Evolutionary conservation across 92 coral and sea anemone species (phyloP).

Genomic region (Zoanthus sansibaricus): DNA sequence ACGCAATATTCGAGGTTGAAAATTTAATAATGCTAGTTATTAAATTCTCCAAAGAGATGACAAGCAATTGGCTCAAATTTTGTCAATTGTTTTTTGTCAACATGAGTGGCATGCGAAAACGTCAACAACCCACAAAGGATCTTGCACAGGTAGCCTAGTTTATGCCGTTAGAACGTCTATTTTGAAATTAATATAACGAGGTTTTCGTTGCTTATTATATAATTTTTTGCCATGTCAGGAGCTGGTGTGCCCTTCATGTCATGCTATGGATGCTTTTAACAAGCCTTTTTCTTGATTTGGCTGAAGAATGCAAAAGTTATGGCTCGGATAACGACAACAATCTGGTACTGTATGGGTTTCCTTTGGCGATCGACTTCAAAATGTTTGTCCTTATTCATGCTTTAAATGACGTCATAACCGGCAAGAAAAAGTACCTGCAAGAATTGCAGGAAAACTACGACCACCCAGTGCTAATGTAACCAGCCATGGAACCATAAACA

Average conservation of each 20-base stretch:
- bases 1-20: too few relatives aligned
- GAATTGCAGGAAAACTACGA: slow-evolving; percentile 37
- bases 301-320: slow-evolving; percentile 60
- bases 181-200: too few relatives aligned
- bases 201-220: not conserved
- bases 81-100: too few relatives aligned
- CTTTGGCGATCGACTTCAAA: slow-evolving; percentile 79
- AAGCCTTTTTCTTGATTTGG: slow-evolving; percentile 56
- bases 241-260: slow-evolving; percentile 70
- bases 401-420: slow-evolving; percentile 48
- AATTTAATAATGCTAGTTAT: too few relatives aligned
- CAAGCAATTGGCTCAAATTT: too few relatives aligned
- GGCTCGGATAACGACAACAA: slow-evolving; percentile 48
- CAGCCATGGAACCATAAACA: too few relatives aligned
- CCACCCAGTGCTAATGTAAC: too few relatives aligned
- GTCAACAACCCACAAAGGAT: too few relatives aligned
- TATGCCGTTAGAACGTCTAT: too few relatives aligned
- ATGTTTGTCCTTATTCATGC: slow-evolving; percentile 72
- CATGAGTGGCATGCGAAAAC: too few relatives aligned
- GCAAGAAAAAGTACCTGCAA: slow-evolving; percentile 48
- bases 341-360: slow-evolving; percentile 61
- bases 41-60: too few relatives aligned
- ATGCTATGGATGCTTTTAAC: slow-evolving; percentile 70
- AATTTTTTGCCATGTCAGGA: slow-evolving; percentile 39
- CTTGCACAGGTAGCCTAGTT: too few relatives aligned